Evolutionary conservation across 1,140 invertebrate genomes (phyloP), one percentile per base, ranked within the genome.

Genomic region (Ericerus pela): DNA sequence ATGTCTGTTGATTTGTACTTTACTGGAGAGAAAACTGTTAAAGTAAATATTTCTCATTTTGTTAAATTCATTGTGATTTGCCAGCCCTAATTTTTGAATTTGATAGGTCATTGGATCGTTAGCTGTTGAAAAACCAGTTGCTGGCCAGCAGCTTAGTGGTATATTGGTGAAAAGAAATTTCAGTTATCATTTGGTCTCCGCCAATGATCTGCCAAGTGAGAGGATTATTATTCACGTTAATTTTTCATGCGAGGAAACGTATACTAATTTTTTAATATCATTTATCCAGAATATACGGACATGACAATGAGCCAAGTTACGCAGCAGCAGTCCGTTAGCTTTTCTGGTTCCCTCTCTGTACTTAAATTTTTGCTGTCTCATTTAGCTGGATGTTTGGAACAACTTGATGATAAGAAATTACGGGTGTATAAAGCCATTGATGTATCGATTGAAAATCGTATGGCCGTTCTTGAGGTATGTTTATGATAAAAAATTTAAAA

Each of bases 81-180:
- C 10, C 11, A 6, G 16, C 30, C n/a, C 31, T 6, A 6, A 33
- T 51, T 31, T 53, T 31, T 31, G 18, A 27, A 10, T 47, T 54
- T n/a, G 30, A 24, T n/a, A 81, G 77, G 80, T 88, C 18, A 95
- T 98, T 80, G 95, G 95, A 0, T 78, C 77, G 8, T 70, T 99
- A 36, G 94, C 95, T 0, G 75, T 88, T 61, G 80, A 88, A 36
- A 80, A 79, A 24, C 86, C 91, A 0, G 78, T 79, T 64, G 79
- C 87, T 2, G 84, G 82, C 6, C 76, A 84, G 41, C 78, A 78
- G 52, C 71, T 99, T 2, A 92, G 91, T 8, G 96, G 96, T 0
- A 84, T 99, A 57, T 72, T 99, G 27, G 90, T 99, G 0, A 97
- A 97, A 67, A 77, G 93, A 31, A 98, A 99, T 69, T 99, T 99